Conservation (phyloP, 2,888 invertebrate species). For the Lucinisca nassula region DNA sequence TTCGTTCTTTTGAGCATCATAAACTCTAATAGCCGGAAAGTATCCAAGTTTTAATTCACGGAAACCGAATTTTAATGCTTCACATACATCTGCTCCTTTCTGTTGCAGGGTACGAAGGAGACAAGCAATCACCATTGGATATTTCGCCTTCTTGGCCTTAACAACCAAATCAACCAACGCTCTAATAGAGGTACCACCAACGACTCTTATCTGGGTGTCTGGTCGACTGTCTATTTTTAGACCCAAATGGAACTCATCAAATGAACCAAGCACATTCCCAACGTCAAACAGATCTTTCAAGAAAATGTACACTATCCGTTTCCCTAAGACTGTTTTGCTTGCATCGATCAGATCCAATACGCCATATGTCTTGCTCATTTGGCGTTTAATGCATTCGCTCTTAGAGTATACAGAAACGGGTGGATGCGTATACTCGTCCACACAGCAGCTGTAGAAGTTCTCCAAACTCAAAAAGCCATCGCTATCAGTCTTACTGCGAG, state of each 20-base stretch:
- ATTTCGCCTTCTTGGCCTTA: not conserved
- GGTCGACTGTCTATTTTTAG: not conserved
- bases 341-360: not conserved
- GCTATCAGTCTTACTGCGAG: slow-evolving; percentile 27
- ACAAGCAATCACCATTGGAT: slow-evolving; percentile 8
- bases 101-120: not conserved
- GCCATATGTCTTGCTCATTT: slow-evolving; percentile 13
- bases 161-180: not conserved
- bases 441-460: slow-evolving; percentile 28
- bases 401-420: slow-evolving; percentile 25
- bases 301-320: slow-evolving; percentile 5
- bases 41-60: not conserved
- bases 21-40: not conserved
- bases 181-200: not conserved
- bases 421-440: slow-evolving; percentile 16
- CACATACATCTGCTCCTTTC: not conserved
- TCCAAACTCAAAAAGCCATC: slow-evolving; percentile 25
- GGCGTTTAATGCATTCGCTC: slow-evolving; percentile 17
- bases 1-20: slow-evolving; percentile 8
- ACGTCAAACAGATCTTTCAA: not conserved
- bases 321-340: not conserved
- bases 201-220: not conserved
- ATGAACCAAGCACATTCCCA: slow-evolving; percentile 11
- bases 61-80: not conserved
- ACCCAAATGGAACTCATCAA: not conserved